Conservation (phyloP, 2,113 vertebrate genomes). For the Nycticebus coucang region DNA sequence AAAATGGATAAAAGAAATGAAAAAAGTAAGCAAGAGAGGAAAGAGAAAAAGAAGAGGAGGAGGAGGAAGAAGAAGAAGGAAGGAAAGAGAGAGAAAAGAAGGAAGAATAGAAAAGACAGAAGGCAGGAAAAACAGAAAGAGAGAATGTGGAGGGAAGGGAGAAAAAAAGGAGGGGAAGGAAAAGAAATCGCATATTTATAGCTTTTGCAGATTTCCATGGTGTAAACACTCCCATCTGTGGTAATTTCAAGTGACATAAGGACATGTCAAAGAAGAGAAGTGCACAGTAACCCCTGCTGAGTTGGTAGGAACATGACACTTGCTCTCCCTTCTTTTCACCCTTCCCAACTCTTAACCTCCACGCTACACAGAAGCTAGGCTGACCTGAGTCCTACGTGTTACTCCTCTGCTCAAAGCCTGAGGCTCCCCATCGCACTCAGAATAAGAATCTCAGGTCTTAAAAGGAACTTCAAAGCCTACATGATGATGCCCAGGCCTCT, state of each 20-base stretch:
- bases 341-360: background rate
- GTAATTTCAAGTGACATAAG: background rate
- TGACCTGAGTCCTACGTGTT: background rate
- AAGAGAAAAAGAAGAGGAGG: background rate
- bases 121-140: background rate
- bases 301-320: rapidly evolving
- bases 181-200: background rate
- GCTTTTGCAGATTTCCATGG: background rate
- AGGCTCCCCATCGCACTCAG: background rate
- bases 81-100: background rate
- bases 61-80: background rate
- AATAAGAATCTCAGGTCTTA: background rate
- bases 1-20: background rate
- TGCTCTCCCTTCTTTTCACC: background rate
- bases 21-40: rapidly evolving
- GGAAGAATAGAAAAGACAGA: rapidly evolving
- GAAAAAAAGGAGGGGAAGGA: background rate
- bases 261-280: rapidly evolving
- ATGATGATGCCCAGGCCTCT: rapidly evolving
- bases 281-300: background rate
- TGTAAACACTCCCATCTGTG: background rate
- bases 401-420: background rate
- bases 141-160: background rate
- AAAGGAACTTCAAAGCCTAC: background rate
- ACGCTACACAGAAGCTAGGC: background rate